Evolutionary conservation across 2,113 vertebrate genomes (phyloP).

Genomic region (Malurus melanocephalus): DNA sequence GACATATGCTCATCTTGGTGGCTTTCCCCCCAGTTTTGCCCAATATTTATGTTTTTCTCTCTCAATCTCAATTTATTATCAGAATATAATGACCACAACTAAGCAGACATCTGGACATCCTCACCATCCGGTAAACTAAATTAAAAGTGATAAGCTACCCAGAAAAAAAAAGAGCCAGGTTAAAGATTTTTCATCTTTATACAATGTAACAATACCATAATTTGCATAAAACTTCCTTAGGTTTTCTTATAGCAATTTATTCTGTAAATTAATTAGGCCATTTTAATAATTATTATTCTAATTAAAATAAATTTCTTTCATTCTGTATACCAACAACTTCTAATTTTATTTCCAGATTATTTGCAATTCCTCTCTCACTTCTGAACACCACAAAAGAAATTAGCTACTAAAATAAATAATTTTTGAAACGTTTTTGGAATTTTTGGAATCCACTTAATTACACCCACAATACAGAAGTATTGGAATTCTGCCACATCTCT

Average conservation of each 20-base stretch:
- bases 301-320: not conserved
- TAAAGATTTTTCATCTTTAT: not conserved
- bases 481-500: not conserved
- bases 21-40: not conserved
- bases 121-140: not conserved
- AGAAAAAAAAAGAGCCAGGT: not conserved
- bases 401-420: not conserved
- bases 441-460: not conserved
- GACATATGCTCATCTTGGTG: not conserved
- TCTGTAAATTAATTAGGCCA: not conserved
- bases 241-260: not conserved
- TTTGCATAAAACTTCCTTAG: not conserved
- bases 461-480: not conserved
- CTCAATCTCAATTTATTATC: not conserved
- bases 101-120: not conserved
- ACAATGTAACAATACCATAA: not conserved
- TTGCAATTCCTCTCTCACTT: not conserved
- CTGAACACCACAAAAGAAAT: not conserved
- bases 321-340: not conserved
- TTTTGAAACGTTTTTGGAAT: not conserved
- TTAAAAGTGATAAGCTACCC: not conserved
- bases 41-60: not conserved
- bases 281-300: not conserved
- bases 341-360: not conserved
- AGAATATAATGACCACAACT: not conserved